These are phyloP conservation scores for Synanthedon andrenaeformis DNA, from an alignment of 2,888 invertebrate genomes.

Conservation along the genomic window DNA sequence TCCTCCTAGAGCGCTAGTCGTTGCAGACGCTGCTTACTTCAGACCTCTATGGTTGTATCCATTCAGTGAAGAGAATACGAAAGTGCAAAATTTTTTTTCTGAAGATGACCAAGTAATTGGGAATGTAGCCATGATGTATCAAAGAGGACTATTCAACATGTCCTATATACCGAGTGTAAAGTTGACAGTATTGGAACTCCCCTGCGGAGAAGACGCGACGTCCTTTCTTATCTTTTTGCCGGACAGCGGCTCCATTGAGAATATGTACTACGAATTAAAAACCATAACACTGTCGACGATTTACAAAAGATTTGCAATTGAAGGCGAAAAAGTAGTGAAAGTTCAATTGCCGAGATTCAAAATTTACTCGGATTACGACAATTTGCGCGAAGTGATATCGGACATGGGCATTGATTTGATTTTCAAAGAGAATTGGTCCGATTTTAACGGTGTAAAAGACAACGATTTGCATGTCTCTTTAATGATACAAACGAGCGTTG, in stretches of 20 bases:
- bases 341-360: conserved; percentile 39
- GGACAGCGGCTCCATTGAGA: conserved; percentile 17
- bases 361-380: conserved; percentile 27
- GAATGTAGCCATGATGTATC: conserved; percentile 13
- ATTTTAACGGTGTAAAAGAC: conserved; percentile 34
- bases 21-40: conserved; percentile 36
- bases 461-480: conserved; percentile 29
- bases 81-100: conserved; percentile 22
- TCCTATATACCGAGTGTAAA: conserved; percentile 23
- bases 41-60: conserved; percentile 33
- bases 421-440: conserved; percentile 34
- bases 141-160: conserved; percentile 29
- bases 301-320: conserved; percentile 23
- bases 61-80: conserved; percentile 27
- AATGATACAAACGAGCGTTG: conserved; percentile 33
- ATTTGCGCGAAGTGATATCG: conserved; percentile 33
- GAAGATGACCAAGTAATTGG: background rate
- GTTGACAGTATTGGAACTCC: conserved; percentile 36
- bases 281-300: conserved; percentile 28
- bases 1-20: conserved; percentile 21
- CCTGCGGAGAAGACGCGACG: conserved; percentile 19
- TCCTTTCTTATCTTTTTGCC: conserved; percentile 42
- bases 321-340: conserved; percentile 20
- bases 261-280: conserved; percentile 32
- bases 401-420: conserved; percentile 47